Conservation (phyloP, 2,113 vertebrate species). For the Mobula hypostoma region DNA sequence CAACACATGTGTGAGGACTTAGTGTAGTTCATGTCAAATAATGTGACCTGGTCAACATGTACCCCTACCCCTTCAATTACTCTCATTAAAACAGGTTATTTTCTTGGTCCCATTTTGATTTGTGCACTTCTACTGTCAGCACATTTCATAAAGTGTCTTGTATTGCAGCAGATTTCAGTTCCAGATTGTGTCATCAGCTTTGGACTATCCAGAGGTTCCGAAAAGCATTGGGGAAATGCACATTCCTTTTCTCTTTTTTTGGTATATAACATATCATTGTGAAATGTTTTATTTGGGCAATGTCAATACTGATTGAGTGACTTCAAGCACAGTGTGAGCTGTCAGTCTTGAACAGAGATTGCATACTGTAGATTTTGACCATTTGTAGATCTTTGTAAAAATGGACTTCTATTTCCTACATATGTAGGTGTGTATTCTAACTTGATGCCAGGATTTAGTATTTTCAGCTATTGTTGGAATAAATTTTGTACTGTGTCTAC, state of each 20-base stretch:
- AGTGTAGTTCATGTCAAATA: background rate
- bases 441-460: background rate
- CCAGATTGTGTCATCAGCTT: background rate
- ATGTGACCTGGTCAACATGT: background rate
- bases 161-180: background rate
- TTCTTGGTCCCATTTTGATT: background rate
- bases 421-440: background rate
- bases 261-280: background rate
- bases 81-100: background rate
- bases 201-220: background rate
- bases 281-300: background rate
- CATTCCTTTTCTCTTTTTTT: background rate
- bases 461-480: conserved; percentile 1
- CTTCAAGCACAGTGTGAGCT: background rate
- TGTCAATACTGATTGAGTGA: background rate
- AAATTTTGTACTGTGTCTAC: background rate
- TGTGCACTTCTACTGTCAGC: no score
- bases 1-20: background rate
- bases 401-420: background rate
- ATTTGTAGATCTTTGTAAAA: background rate
- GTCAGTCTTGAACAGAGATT: background rate
- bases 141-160: background rate
- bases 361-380: background rate
- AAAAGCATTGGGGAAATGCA: background rate
- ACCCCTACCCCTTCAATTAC: background rate